phyloP scores from a whole-genome alignment of 2,113 vertebrate genomes.

The Prionailurus viverrinus region DNA sequence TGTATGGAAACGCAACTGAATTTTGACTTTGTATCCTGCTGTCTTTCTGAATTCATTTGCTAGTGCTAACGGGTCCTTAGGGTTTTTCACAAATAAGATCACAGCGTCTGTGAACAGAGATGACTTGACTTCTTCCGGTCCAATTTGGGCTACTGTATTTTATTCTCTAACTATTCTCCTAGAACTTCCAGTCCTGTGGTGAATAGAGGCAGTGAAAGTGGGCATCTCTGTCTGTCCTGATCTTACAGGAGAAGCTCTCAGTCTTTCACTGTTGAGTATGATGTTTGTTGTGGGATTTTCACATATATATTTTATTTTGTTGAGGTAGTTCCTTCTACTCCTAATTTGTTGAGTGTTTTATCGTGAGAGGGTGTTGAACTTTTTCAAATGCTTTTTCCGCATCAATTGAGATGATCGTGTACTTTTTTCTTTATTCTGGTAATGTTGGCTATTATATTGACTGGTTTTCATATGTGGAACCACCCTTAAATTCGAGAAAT shows the following conservation, averaged over 20 bases:
- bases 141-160: neutral
- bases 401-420: rapidly evolving
- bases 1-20: neutral
- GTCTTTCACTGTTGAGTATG: neutral
- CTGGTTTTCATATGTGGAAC: rapidly evolving
- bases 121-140: neutral
- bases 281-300: neutral
- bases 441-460: neutral
- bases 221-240: neutral
- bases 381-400: neutral
- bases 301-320: no score
- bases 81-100: neutral
- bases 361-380: neutral
- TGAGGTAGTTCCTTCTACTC: neutral
- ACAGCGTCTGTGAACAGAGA: neutral
- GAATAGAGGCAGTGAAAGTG: neutral
- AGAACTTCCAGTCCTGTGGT: neutral
- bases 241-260: neutral
- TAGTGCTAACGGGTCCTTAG: neutral
- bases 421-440: neutral
- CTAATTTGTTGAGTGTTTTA: neutral
- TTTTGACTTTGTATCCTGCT: neutral
- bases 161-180: neutral
- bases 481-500: neutral
- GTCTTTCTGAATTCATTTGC: neutral